A percentile compares a stretch with the other conserved stretches of the same genome.
phyloP scores from a whole-genome alignment of 2,888 invertebrate species.

The Cacoxenus indagator region DNA sequence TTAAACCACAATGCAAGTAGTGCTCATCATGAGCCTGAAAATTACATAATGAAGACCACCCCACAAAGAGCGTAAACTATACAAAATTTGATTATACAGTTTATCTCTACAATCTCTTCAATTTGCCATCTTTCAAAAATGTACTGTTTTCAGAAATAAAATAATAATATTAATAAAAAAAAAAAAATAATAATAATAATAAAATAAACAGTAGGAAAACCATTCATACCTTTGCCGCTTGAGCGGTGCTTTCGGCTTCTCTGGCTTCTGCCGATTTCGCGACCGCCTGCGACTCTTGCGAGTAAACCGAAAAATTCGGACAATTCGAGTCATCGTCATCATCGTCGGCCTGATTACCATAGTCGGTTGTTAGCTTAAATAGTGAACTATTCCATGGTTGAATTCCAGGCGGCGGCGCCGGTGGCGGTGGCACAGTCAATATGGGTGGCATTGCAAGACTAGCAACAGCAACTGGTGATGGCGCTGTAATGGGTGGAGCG shows the following conservation, averaged over 20 bases:
- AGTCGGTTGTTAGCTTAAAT: constrained; percentile 65
- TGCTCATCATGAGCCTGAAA: too few species aligned
- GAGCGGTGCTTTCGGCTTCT: constrained; percentile 38
- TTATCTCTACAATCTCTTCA: background rate
- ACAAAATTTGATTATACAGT: background rate
- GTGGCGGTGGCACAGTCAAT: constrained; percentile 61
- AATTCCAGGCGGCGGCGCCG: constrained; percentile 65
- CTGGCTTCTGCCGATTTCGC: constrained; percentile 60
- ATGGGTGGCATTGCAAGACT: constrained; percentile 43
- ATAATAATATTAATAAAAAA: constrained; percentile 26
- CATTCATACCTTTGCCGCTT: constrained; percentile 62
- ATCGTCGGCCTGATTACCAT: constrained; percentile 69
- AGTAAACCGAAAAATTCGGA: constrained; percentile 89
- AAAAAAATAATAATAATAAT: constrained; percentile 3
- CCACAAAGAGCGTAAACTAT: background rate
- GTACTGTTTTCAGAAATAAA: constrained; percentile 9
- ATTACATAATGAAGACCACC: background rate
- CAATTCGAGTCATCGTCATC: constrained; percentile 78
- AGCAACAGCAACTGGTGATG: background rate
- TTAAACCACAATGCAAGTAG: too few species aligned
- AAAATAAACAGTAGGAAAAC: too few species aligned
- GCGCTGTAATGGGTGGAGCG: background rate
- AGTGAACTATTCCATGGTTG: constrained; percentile 62
- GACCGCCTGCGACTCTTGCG: constrained; percentile 81
- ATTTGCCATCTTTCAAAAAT: constrained; percentile 41